phyloP scores from a whole-genome alignment of 64 coral and sea anemone species.

The Exaiptasia diaphana region DNA sequence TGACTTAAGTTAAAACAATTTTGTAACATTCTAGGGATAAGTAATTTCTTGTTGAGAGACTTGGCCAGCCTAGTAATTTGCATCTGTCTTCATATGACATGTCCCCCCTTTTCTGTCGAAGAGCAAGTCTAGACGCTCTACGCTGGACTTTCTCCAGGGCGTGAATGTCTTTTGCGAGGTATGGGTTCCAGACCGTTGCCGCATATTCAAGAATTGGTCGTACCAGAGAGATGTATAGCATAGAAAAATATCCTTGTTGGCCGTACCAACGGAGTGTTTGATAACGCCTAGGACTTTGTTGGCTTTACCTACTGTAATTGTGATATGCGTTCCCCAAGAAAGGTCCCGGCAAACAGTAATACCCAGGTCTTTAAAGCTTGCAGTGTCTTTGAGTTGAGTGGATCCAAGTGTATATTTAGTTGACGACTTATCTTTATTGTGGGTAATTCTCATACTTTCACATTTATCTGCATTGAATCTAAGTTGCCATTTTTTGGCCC shows the following conservation, averaged over 20 bases:
- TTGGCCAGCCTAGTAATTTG: too few species aligned
- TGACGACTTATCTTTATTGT: neutral
- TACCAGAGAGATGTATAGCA: constrained; percentile 41
- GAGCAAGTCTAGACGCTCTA: constrained; percentile 37
- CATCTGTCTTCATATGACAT: too few species aligned
- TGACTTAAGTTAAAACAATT: too few species aligned
- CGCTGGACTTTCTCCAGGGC: constrained; percentile 46
- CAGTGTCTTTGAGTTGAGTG: neutral
- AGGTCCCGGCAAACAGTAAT: constrained; percentile 9
- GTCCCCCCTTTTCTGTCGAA: too few species aligned
- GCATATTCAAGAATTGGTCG: constrained; percentile 36
- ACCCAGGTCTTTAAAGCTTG: constrained; percentile 12
- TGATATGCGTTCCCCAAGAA: neutral
- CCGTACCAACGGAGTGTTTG: constrained; percentile 29
- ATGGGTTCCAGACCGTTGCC: constrained; percentile 39
- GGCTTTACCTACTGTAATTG: neutral
- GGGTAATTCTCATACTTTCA: constrained; percentile 19
- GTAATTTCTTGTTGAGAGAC: too few species aligned
- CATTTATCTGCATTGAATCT: constrained; percentile 33
- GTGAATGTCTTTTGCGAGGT: constrained; percentile 62
- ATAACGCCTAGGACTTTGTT: constrained; percentile 65
- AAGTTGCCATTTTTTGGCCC: constrained; percentile 10
- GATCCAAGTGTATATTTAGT: neutral
- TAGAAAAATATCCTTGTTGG: constrained; percentile 21
- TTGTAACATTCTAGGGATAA: too few species aligned